Base-by-base conservation (phyloP, 2,797 vertebrate genomes). In the Pseudopleuronectes americanus region DNA sequence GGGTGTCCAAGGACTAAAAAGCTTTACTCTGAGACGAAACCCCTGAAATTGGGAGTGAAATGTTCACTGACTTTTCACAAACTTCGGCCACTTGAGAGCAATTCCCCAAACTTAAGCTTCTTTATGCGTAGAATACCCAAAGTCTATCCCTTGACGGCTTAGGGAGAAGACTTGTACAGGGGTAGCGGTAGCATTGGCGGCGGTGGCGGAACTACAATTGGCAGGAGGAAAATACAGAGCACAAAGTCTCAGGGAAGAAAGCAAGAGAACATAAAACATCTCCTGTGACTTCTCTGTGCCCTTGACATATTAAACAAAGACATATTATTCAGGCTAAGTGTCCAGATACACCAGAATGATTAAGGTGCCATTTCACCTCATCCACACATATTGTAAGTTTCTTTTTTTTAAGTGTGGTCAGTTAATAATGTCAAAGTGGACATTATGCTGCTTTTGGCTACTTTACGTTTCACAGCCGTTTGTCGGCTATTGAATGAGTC, bases 41-140 rank as follows among this genome's bases (percentile, higher is more conserved):
- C 61, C 41, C 73, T 75, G 57, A 90, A 88, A 90, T 75, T 84
- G 69, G 70, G 58, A 84, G 60, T 77, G 68, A 86, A 89, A 86
- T 78, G 71, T 87, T 86, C 76, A 77, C 74, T 57, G 84, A 81
- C 71, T 82, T 89, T 82, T 87, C 71, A 70, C 77, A 88, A 88
- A 89, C 84, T 84, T 82, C 3, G 68, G 49, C 77, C 76, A 83
- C 84, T 84, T 68, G 81, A 87, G 83, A 86, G 67, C 64, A 83
- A 84, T 83, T 87, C 88, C 58, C 58, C 64, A 82, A 84, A 86
- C 71, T 78, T 89, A 90, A 90, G 86, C 79, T 82, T 59, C 84
- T 92, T 90, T 88, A 70, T 59, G 75, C 77, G 85, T 90, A 88
- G 85, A 89, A 84, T 80, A 83, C 70, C 67, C 66, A 84, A 86